Evolutionary conservation across 2,888 invertebrate species (phyloP), one percentile per base, ranked within the genome.

Genomic region (Nephrocerus scutellatus): DNA sequence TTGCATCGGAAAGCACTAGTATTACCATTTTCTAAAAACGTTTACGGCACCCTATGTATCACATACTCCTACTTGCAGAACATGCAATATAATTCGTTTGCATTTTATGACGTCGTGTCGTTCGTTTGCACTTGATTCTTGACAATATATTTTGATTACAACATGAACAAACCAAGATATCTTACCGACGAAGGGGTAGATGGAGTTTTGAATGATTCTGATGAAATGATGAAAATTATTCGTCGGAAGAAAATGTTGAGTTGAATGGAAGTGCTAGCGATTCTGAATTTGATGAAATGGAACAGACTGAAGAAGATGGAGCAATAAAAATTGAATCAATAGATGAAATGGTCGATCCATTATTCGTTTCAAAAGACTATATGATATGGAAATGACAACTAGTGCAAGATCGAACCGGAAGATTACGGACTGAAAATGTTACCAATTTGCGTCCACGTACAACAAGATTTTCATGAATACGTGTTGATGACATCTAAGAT

Each of bases 401-500:
- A 30, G 30, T 30, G 30, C 30, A 30, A 30, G 30, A 30, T 30
- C 30, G 19, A 19, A 19, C 30, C 19, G 30, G 31, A 31, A 31
- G 31, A 31, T 13, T 31, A 22, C 31, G 31, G 15, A 31, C 21
- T 31, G 31, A 31, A 21, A 31, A 31, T 31, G 31, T 31, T 31
- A 31, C 23, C 31, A 31, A 22, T 22, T 31, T 31, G 31, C 31
- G 22, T 31, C 22, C 31, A 31, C 22, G 31, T 31, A 31, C 31
- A 21, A 31, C 31, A 31, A 31, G 21, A 31, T 22, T 22, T 31
- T 21, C 22, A 20, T 22, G 31, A 22, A 31, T 23, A 20, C 31
- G 31, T 31, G 31, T 31, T 31, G 31, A 21, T 31, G 31, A 31
- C 9, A 20, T 13, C 22, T 22, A 31, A 31, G 21, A 31, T 21